phyloP scores from a whole-genome alignment of 1,140 invertebrate genomes.

The Eriocheir sinensis region DNA sequence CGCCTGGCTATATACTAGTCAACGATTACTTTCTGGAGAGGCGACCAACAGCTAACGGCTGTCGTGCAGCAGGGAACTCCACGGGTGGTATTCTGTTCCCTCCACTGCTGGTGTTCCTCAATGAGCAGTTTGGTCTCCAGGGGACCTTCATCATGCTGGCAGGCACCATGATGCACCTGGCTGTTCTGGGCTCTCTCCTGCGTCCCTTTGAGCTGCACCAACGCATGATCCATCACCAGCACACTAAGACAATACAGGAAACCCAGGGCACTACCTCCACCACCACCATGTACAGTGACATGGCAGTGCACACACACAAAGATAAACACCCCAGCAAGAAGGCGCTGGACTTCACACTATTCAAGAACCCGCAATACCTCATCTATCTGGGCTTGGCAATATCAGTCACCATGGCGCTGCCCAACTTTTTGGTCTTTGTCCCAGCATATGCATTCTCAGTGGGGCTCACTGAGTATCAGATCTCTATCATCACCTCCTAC shows the following conservation, averaged over 20 bases:
- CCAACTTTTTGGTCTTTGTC: background rate
- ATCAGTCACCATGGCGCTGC: background rate
- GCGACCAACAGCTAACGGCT: slow-evolving; percentile 52
- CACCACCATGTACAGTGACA: too few relatives aligned
- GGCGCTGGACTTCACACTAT: background rate
- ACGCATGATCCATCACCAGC: background rate
- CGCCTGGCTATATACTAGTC: slow-evolving; percentile 47
- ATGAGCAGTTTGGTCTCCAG: slow-evolving; percentile 53
- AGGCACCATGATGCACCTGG: slow-evolving; percentile 60
- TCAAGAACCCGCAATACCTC: slow-evolving; percentile 52
- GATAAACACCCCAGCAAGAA: background rate
- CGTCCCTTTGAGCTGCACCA: slow-evolving; percentile 60
- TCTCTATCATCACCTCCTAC: slow-evolving; percentile 38
- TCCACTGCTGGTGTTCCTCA: slow-evolving; percentile 48
- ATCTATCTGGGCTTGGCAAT: slow-evolving; percentile 49
- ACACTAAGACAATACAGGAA: background rate
- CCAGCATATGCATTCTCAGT: slow-evolving; percentile 20
- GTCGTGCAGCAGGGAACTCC: slow-evolving; percentile 56
- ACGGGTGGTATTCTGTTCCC: slow-evolving; percentile 58
- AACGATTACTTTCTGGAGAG: slow-evolving; percentile 58
- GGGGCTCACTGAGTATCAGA: slow-evolving; percentile 31
- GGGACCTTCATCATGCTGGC: slow-evolving; percentile 36
- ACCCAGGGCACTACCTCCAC: background rate
- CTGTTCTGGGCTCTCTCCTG: slow-evolving; percentile 32
- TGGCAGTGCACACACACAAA: too few relatives aligned